Evolutionary conservation across 2,113 vertebrate species (phyloP).

Genomic region (Nothoprocta pentlandii): DNA sequence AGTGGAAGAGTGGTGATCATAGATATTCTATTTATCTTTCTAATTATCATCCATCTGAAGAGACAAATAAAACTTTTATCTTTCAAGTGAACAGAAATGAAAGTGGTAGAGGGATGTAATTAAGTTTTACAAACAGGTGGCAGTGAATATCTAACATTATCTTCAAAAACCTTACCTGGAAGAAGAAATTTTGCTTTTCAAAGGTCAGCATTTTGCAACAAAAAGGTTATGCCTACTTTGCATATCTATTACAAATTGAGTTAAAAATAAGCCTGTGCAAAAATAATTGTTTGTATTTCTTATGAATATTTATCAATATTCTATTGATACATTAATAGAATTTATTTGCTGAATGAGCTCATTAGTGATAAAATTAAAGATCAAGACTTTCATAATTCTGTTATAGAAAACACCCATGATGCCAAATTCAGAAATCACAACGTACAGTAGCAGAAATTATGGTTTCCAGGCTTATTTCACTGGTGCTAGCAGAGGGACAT

Average conservation of each 20-base stretch:
- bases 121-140: not conserved
- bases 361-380: not conserved
- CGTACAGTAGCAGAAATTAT: not conserved
- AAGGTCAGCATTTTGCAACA: not conserved
- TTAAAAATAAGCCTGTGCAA: not conserved
- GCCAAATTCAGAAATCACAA: not conserved
- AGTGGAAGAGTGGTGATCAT: not conserved
- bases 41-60: conserved; percentile 4
- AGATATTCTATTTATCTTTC: conserved; percentile 16
- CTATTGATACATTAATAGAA: not conserved
- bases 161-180: not conserved
- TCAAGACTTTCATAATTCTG: not conserved
- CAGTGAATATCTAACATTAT: not conserved
- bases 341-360: not conserved
- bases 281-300: not conserved
- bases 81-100: not conserved
- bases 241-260: not conserved
- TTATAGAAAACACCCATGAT: not conserved
- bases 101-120: not conserved
- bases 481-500: not conserved
- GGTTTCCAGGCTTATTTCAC: not conserved
- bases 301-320: not conserved
- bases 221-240: not conserved
- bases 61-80: conserved; percentile 18
- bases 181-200: not conserved